Percentiles rank a stretch among this genome's conserved stretches.
These are phyloP conservation scores for Peromyscus maniculatus DNA, from an alignment of 2,113 vertebrate species.

Conservation along the genomic window DNA sequence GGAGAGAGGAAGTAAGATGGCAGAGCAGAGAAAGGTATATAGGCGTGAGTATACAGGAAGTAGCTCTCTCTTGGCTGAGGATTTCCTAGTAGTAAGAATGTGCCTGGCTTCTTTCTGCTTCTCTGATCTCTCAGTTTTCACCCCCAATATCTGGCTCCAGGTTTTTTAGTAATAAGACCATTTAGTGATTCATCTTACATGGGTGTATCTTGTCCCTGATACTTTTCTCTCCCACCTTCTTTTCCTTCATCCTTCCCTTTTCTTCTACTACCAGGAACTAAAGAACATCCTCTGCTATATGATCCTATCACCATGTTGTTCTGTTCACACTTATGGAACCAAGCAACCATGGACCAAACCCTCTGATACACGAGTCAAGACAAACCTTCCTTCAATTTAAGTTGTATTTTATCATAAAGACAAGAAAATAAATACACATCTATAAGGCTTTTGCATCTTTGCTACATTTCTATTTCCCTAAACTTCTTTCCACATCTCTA, in stretches of 20 bases:
- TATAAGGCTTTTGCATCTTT: background rate
- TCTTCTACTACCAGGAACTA: background rate
- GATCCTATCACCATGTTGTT: background rate
- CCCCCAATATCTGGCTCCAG: too few relatives aligned
- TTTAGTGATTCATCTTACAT: too few relatives aligned
- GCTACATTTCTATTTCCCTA: background rate
- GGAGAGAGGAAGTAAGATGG: too few relatives aligned
- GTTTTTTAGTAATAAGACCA: too few relatives aligned
- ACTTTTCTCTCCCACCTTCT: background rate
- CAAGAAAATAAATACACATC: background rate
- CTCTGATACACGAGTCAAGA: background rate
- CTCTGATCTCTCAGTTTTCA: too few relatives aligned
- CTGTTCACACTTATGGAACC: too few relatives aligned
- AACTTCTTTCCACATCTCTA: background rate
- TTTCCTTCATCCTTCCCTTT: background rate
- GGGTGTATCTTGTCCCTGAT: background rate
- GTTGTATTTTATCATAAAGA: background rate
- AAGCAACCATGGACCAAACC: background rate
- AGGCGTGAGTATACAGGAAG: too few relatives aligned
- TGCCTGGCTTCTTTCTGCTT: too few relatives aligned
- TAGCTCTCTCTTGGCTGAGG: too few relatives aligned
- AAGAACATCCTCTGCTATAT: background rate
- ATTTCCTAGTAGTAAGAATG: too few relatives aligned
- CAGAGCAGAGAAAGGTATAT: too few relatives aligned
- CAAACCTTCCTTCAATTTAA: background rate